Base-by-base conservation (phyloP, 2,888 invertebrate genomes). In the Athalia circularis region DNA sequence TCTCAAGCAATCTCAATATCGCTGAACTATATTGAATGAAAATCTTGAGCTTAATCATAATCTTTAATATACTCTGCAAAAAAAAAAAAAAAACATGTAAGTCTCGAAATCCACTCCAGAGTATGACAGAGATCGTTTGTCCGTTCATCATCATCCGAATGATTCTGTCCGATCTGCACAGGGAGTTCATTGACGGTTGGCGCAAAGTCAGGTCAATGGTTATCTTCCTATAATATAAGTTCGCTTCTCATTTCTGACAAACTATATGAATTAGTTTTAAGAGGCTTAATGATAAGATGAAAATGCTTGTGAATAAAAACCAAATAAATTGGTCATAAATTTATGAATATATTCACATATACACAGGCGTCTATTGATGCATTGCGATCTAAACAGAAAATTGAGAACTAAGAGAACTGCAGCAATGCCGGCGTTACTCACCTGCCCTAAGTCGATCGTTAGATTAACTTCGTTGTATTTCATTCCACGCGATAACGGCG, bases 401-500 rank as follows among this genome's bases (percentile, higher is more conserved):
- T 29, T 29, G 2, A 29, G 29, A 29, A 29, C 29, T 29, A 29
- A 29, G 29, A 52, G 52, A 52, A 9, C 2, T 9, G 11, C 11
- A 61, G 11, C 11, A 61, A 62, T 13, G 3, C 4, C 13, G 0
- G 15, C 15, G 13, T 62, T 11, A 72, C 92, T 92, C 91, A 99
- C 99, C 95, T 99, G 99, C 86, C 97, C 99, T 84, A 99, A 93
- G 90, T 98, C 96, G 86, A 99, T 98, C 86, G 99, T 99, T 81
- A 99, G 93, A 91, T 98, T 99, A 88, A 99, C 97, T 92, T 97
- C 96, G 90, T 99, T 99, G 93, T 97, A 99, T 90, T 97, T 96
- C 94, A 96, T 96, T 79, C 99, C 98, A 84, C 99, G 93, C 74
- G 99, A 99, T 45, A 99, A 92, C 0, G 99, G 99, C 0, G 99